Base-by-base conservation (phyloP, 2,113 vertebrate genomes). In the Oncorhynchus nerka region DNA sequence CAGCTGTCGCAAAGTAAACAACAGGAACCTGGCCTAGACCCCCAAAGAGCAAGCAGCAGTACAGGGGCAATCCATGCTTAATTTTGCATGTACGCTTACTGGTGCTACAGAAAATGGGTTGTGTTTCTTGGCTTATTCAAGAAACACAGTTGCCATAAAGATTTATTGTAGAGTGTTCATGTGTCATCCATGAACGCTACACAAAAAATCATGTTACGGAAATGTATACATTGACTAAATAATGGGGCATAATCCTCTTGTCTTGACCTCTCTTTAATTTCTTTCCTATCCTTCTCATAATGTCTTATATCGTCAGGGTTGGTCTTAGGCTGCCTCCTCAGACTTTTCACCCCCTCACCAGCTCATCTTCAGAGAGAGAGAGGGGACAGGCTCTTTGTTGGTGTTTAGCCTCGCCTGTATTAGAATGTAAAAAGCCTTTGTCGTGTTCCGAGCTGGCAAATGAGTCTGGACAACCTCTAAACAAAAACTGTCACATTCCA, bases 401-500 rank as follows among this genome's bases (percentile, higher is more conserved):
- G 77, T 73, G 70, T 62, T 79, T 78, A 88, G 84, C 81, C 84
- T 73, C 7, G 84, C 76, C 84, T 88, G 82, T 85, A 86, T 91
- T 85, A 87, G 84, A 92, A 88, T 90, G 87, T 90, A 89, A 87
- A 88, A 90, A 84, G 82, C 83, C 79, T 90, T 91, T 91, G 84
- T 92, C 86, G 86, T 73, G 77, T 68, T 71, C 45, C 67, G 78
- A 72, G 78, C 82, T 84, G 83, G 85, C 87, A 92, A 93, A 92
- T 91, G 88, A 91, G 88, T 90, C 77, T 91, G 87, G 90, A 90
- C 87, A 90, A 88, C 87, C 91, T 89, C 92, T 90, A 91, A 93
- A 93, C 90, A 93, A 93, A 93, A 89, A 81, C 88, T 93, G 91
- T 92, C 90, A 90, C 86, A 89, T 89, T 91, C 85, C 76, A 90